Base-by-base conservation (phyloP, 2,888 invertebrate species). In the Drosophila koepferae region DNA sequence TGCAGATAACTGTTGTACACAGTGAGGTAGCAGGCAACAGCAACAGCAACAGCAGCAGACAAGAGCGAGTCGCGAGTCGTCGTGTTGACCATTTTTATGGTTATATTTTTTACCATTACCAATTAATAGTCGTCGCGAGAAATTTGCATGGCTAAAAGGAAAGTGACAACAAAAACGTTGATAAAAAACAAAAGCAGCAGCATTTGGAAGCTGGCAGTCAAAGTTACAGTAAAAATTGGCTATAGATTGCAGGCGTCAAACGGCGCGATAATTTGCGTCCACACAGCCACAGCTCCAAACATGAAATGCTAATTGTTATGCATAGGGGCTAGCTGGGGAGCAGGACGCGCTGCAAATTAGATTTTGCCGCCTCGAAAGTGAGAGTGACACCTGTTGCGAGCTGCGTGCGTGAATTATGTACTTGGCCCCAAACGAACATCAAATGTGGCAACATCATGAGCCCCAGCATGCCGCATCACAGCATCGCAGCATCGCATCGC, bases 61-160 rank as follows among this genome's bases (percentile, higher is more conserved):
- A 62, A 51, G 34, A 12, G 49, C 34, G 18, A 51, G 51, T 18
- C 61, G 82, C 82, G 63, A 65, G 67, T 63, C 67, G n/a, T 63
- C 66, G 73, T 72, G 77, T 89, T 89, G 90, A 73, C 80, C 86
- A 87, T 86, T 87, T 89, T 86, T 84, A 83, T 87, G 73, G 84
- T 71, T 82, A 74, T 70, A 77, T 67, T 72, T 69, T 44, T 44
- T 85, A 77, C 89, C 89, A 89, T 89, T 85, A 89, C 82, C 85
- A 85, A 85, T 85, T 85, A 85, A 85, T 89, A 85, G 85, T 75
- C 81, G 89, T 80, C 74, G 77, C 85, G 82, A 80, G 87, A 85
- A 85, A 85, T 85, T 85, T 85, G 85, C 85, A 85, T 85, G 77
- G 69, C 72, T 77, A 72, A 84, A 84, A 86, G 89, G 84, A 84